phyloP scores from a whole-genome alignment of 1,140 invertebrate species.

The Macrobrachium rosenbergii region DNA sequence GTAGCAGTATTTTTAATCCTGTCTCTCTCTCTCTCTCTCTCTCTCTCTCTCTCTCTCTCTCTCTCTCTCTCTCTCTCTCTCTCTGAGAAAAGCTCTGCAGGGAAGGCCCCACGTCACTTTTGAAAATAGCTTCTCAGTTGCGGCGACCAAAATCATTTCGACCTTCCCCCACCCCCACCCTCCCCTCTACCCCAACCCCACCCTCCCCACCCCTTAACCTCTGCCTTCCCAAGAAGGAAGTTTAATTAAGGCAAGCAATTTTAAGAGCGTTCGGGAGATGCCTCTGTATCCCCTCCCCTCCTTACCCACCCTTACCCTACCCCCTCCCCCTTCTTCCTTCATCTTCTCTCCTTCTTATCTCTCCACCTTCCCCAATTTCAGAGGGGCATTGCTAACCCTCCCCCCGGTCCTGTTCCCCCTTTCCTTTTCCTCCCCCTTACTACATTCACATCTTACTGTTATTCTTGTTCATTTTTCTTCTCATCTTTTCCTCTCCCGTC shows the following conservation, averaged over 20 bases:
- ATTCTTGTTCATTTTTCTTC: neutral
- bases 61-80: no score
- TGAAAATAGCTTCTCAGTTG: no score
- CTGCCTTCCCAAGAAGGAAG: neutral
- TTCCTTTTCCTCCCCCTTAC: no score
- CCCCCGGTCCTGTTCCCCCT: neutral
- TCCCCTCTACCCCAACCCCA: neutral
- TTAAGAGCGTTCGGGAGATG: neutral
- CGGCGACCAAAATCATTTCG: neutral
- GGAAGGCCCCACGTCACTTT: no score
- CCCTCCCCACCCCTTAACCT: neutral
- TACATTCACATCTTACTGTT: no score
- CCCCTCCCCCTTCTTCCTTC: neutral
- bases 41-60: neutral
- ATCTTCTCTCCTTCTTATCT: neutral
- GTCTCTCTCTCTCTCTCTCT: neutral
- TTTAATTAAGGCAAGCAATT: slow-evolving; percentile 31
- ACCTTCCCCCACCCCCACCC: neutral
- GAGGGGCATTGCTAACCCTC: neutral
- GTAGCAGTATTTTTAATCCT: neutral
- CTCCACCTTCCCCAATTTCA: neutral
- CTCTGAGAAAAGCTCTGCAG: no score
- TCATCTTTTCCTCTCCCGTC: neutral
- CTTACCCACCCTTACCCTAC: neutral
- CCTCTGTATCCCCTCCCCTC: neutral